Percentiles rank a stretch among this genome's conserved stretches.
These are phyloP conservation scores for Orius laevigatus DNA, from an alignment of 1,140 invertebrate species.

Conservation along the genomic window DNA sequence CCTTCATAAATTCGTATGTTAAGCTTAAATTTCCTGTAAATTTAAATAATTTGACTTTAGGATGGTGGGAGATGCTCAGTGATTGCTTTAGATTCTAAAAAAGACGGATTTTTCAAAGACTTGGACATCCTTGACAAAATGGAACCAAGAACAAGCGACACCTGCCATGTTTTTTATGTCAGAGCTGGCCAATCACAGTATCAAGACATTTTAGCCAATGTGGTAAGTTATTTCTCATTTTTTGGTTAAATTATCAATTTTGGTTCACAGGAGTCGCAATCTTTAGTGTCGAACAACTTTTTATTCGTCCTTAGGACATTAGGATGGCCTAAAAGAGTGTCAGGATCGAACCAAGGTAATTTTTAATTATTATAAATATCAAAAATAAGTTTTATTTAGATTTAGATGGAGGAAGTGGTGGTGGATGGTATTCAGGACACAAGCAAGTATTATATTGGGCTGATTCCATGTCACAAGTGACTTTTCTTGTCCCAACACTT, in stretches of 20 bases:
- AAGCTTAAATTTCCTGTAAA: constrained; percentile 5
- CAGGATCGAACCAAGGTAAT: constrained; percentile 45
- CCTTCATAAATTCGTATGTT: constrained; percentile 29
- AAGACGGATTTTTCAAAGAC: constrained; percentile 50
- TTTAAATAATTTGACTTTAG: constrained; percentile 9
- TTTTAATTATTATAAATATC: not conserved
- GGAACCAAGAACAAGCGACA: constrained; percentile 74
- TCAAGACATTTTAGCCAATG: constrained; percentile 70
- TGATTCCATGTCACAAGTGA: constrained; percentile 85
- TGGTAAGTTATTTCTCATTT: constrained; percentile 41
- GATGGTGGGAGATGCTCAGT: constrained; percentile 38
- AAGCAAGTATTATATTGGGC: constrained; percentile 82
- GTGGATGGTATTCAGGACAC: constrained; percentile 51
- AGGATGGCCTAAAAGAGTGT: not conserved
- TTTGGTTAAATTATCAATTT: no score
- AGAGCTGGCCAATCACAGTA: constrained; percentile 61
- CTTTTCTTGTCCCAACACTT: constrained; percentile 77
- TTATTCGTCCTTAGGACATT: constrained; percentile 6
- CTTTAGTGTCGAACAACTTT: no score
- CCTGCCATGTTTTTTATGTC: constrained; percentile 90
- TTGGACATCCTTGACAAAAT: constrained; percentile 61
- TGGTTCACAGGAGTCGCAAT: no score
- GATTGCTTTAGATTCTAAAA: constrained; percentile 56
- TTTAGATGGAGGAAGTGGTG: constrained; percentile 7
- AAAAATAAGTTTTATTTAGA: constrained; percentile 1